phyloP scores from a whole-genome alignment of 2,113 vertebrate species.

The Redunca redunca region DNA sequence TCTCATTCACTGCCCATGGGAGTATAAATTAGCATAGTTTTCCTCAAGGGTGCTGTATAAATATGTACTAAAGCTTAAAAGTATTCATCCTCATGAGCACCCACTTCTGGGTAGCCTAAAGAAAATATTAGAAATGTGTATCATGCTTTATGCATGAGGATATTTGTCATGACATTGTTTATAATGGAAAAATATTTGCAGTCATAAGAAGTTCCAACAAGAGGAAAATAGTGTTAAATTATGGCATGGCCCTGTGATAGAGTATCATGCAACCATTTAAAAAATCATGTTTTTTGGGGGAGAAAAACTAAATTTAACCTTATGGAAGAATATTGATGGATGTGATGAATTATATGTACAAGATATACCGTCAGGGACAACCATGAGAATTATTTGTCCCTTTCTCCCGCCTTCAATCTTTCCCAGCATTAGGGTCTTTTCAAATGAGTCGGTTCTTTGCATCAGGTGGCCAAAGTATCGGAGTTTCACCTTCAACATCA shows the following conservation, averaged over 20 bases:
- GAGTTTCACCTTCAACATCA: background rate
- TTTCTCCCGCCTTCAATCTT: background rate
- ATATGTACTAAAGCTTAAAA: background rate
- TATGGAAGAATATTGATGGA: background rate
- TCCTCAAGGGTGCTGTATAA: background rate
- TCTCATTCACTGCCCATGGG: background rate
- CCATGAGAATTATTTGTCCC: background rate
- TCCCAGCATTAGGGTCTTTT: background rate
- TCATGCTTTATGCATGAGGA: background rate
- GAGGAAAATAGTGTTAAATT: slow-evolving; percentile 12
- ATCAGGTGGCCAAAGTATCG: background rate
- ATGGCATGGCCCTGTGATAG: background rate
- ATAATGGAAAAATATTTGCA: slow-evolving; percentile 16
- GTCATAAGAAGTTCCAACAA: background rate
- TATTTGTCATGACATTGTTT: background rate
- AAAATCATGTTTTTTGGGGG: background rate
- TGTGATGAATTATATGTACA: background rate
- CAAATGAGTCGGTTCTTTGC: background rate
- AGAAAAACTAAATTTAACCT: background rate
- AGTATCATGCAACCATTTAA: background rate
- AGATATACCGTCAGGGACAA: background rate
- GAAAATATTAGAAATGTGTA: background rate
- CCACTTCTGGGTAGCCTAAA: background rate
- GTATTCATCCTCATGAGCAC: background rate
- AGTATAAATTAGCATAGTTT: background rate